Base-by-base conservation (phyloP, 2,797 vertebrate genomes). In the Huso huso region DNA sequence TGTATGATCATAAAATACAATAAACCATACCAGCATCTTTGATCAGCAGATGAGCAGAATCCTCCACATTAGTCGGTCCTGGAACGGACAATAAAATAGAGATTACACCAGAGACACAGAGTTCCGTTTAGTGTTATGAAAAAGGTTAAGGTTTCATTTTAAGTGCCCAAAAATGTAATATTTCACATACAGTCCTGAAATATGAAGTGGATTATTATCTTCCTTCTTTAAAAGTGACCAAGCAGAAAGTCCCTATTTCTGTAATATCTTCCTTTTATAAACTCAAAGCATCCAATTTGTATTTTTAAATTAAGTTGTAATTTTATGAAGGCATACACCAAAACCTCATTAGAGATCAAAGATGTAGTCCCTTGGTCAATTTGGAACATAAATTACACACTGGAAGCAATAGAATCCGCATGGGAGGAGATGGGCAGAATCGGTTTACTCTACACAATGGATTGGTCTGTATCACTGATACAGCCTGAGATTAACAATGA, bases 11-110 rank as follows among this genome's bases (percentile, higher is more conserved):
- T 10, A 13, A 65, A 63, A 12, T 23, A 10, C 23, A 37, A 37
- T 15, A 13, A 65, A 51, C 73, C 80, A 75, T 87, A 99, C 96
- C 96, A 76, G 96, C 94, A 87, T 99, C 96, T 86, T 99, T 99
- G 82, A 99, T 94, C 70, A 95, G 85, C 73, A 99, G 67, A 78
- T 91, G 88, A 79, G 84, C 92, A 18, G 89, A 81, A 76, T 99
- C 88, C 79, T 96, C 93, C 69, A 94, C 73, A 62, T 87, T 90
- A 51, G 92, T 92, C 62, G 94, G 87, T 9, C 93, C 96, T 99
- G 75, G 48, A 83, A 70, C 6, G 52, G 58, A 65, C 15, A 63
- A 61, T 12, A 50, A 50, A 52, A 66, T 23, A 50, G 23, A 37
- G 23, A 37, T 37, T 37, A 37, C 23, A 37, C 23, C 23, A 37